Evolutionary conservation across 2,888 invertebrate genomes (phyloP), one percentile per base, ranked within the genome.

Genomic region (Agrypnus murinus): DNA sequence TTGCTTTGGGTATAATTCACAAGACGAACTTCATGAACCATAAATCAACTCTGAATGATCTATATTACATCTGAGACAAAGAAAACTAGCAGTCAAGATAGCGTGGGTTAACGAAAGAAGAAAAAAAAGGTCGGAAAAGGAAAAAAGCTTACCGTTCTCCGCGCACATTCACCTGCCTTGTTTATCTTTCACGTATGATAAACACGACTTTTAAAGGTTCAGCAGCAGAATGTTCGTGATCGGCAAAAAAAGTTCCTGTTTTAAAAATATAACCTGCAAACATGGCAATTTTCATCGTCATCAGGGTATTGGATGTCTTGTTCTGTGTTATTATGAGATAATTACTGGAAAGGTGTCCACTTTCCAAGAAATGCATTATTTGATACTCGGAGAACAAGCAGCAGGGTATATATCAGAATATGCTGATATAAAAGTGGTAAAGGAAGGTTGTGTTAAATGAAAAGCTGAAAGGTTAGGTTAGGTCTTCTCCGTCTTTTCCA

Each of bases 51-150:
- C 46, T 19, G 50, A 50, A 66, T 66, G 66, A 66, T 59, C 64
- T 64, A 64, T 53, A 64, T 64, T 58, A 59, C 66, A 48, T 58
- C 48, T 50, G 66, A 66, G 66, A 66, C 66, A 66, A 66, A 66
- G 59, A 48, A 58, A 46, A 58, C 46, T 32, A 60, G 36, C 48
- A 36, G 62, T 19, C 17, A 48, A 32, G 36, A 25, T 14, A 43
- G 50, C 63, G 50, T 19, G 15, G 38, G 45, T 15, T 38, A 65
- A 46, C 45, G 57, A 65, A 65, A 57, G 25, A 40, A 48, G 38
- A 45, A 59, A 48, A 59, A 25, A 34, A 25, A 31, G 34, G 31
- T 62, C 12, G 32, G 14, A 10, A 46, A 48, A 45, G 14, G 17
- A 46, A 48, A 62, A 31, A 48, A 62, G 17, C 6, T 10, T n/a